Evolutionary conservation across 2,113 vertebrate species (phyloP).

Genomic region (Lanius collurio): DNA sequence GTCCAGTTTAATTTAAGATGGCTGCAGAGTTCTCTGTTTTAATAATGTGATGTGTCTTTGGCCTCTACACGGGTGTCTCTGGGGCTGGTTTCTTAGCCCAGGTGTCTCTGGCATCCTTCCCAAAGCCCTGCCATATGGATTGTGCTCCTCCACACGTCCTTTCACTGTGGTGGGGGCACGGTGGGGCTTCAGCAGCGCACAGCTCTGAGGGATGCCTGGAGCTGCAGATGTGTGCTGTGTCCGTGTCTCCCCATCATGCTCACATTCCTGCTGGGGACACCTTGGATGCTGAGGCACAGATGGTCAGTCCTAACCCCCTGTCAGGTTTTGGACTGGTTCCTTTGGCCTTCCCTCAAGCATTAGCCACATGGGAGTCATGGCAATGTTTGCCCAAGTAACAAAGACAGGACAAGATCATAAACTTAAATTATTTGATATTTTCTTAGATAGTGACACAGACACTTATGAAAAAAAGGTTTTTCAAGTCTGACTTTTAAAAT

Average conservation of each 20-base stretch:
- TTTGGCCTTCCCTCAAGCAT: not conserved
- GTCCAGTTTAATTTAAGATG: not conserved
- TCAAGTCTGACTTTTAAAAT: not conserved
- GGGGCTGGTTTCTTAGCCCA: rapidly evolving
- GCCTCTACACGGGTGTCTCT: not conserved
- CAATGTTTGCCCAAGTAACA: not conserved
- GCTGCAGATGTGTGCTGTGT: not conserved
- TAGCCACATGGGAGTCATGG: not conserved
- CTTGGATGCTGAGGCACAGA: rapidly evolving
- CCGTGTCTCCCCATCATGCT: rapidly evolving
- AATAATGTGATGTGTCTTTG: not conserved
- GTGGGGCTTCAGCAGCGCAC: rapidly evolving
- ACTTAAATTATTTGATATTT: not conserved
- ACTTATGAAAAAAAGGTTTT: not conserved
- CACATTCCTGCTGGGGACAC: not conserved
- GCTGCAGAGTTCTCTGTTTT: not conserved
- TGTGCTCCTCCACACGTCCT: rapidly evolving
- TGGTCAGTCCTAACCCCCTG: not conserved
- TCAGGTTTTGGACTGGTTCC: not conserved
- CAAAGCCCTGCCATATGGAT: not conserved
- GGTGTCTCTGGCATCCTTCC: not conserved
- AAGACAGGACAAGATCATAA: not conserved
- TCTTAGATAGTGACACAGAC: not conserved
- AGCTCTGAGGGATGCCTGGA: not conserved
- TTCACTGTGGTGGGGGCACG: not conserved